Percentiles rank a stretch among this genome's conserved stretches.
These are phyloP conservation scores for Alectura lathami DNA, from an alignment of 2,113 vertebrate genomes.

Conservation along the genomic window DNA sequence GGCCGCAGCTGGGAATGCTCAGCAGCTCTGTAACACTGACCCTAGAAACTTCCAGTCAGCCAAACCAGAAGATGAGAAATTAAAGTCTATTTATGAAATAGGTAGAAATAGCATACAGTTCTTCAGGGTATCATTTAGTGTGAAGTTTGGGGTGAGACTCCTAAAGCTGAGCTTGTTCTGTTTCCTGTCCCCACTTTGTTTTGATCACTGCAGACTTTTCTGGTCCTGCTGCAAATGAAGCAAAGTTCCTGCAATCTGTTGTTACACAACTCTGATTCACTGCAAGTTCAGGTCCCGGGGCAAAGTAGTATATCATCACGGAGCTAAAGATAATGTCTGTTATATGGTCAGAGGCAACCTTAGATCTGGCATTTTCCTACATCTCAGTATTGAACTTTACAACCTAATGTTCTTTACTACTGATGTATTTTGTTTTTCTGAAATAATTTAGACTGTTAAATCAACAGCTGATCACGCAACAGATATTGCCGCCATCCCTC, in stretches of 20 bases:
- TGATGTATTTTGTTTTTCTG: background rate
- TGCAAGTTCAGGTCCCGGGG: background rate
- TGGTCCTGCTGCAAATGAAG: background rate
- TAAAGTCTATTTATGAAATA: background rate
- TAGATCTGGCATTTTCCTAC: background rate
- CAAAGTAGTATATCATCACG: background rate
- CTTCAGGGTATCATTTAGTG: background rate
- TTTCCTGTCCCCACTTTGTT: background rate
- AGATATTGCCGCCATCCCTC: background rate
- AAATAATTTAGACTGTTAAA: background rate
- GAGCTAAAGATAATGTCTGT: background rate
- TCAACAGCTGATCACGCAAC: background rate
- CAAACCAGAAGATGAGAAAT: background rate
- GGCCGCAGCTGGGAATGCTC: background rate
- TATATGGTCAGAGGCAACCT: background rate
- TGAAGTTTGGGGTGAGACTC: background rate
- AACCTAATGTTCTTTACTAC: background rate
- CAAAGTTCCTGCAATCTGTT: background rate
- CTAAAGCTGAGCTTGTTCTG: background rate
- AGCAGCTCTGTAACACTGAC: background rate
- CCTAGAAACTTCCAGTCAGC: background rate
- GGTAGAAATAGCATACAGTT: background rate
- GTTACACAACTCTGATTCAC: background rate
- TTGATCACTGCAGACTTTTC: background rate
- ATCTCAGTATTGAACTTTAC: constrained; percentile 5